A percentile compares a stretch with the other conserved stretches of the same genome.
These are phyloP conservation scores for Haemorhous mexicanus DNA, from an alignment of 2,113 vertebrate species.

Conservation along the genomic window DNA sequence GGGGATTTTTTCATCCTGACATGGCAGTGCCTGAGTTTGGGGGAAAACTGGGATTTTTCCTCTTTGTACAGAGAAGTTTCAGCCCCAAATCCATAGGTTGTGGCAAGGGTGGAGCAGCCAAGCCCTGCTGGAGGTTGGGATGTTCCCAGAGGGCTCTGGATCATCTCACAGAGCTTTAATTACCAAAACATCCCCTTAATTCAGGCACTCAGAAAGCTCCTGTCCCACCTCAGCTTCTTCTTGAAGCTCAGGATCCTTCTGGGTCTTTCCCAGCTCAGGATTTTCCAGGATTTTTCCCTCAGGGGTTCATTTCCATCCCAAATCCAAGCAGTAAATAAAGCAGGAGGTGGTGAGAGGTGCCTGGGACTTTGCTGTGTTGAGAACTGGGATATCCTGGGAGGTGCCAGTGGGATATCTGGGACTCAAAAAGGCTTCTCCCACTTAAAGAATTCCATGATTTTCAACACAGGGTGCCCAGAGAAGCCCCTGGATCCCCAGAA, in stretches of 20 bases:
- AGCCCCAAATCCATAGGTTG: not conserved
- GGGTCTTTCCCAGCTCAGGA: not conserved
- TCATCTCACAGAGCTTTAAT: not conserved
- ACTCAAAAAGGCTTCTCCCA: not conserved
- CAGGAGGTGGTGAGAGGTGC: not conserved
- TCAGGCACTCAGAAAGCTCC: not conserved
- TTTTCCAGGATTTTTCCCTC: not conserved
- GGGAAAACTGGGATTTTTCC: not conserved
- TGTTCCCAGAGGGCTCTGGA: not conserved
- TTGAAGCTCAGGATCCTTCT: not conserved
- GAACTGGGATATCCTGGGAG: not conserved
- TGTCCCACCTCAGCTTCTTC: not conserved
- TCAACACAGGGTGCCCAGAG: not conserved
- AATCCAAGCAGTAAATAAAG: not conserved
- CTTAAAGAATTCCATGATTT: not conserved
- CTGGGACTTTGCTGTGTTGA: not conserved
- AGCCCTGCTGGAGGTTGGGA: not conserved
- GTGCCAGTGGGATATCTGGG: not conserved
- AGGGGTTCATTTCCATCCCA: not conserved
- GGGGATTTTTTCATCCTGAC: not conserved
- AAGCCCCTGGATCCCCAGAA: not conserved
- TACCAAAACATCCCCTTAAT: not conserved
- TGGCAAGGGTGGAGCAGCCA: not conserved
- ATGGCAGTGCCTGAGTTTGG: rapidly evolving
- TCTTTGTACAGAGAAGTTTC: not conserved